A percentile compares a stretch with the other conserved stretches of the same genome.
phyloP scores from a whole-genome alignment of 1,140 invertebrate species.

The Platyscapa corneri region DNA sequence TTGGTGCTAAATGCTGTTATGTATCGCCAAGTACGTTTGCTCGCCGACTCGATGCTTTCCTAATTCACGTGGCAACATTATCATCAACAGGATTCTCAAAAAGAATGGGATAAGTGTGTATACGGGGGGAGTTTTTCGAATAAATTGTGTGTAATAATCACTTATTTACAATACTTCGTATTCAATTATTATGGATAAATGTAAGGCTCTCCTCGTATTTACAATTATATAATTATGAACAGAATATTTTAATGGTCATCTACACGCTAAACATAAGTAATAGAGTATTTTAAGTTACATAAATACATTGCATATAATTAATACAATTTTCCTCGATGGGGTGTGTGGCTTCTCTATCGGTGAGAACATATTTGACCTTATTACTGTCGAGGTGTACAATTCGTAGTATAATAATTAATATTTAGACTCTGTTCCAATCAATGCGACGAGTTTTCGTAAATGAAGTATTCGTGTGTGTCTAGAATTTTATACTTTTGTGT shows the following conservation, averaged over 20 bases:
- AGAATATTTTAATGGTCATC: slow-evolving; percentile 47
- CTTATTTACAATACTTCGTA: slow-evolving; percentile 54
- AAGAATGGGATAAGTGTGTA: slow-evolving; percentile 6
- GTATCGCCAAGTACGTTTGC: slow-evolving; percentile 27
- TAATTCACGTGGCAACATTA: slow-evolving; percentile 12
- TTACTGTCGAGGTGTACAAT: slow-evolving; percentile 49
- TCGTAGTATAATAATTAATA: slow-evolving; percentile 33
- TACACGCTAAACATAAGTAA: slow-evolving; percentile 49
- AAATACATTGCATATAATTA: slow-evolving; percentile 50
- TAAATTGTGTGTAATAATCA: slow-evolving; percentile 51
- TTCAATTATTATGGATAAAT: slow-evolving; percentile 50
- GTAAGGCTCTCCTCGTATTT: slow-evolving; percentile 53
- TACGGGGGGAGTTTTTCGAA: slow-evolving; percentile 29
- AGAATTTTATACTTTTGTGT: not conserved
- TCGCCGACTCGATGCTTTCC: slow-evolving; percentile 5
- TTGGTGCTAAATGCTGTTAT: not conserved
- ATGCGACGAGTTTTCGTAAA: slow-evolving; percentile 43
- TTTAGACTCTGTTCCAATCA: slow-evolving; percentile 45
- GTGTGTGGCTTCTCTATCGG: slow-evolving; percentile 43
- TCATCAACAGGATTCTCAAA: slow-evolving; percentile 24
- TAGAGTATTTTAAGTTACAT: slow-evolving; percentile 53
- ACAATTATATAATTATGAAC: slow-evolving; percentile 50
- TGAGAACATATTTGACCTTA: slow-evolving; percentile 45
- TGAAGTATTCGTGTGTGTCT: not conserved
- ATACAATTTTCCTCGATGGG: slow-evolving; percentile 51